Evolutionary conservation across 1,140 invertebrate genomes (phyloP), one percentile per base, ranked within the genome.

Genomic region (Lucilia sericata): DNA sequence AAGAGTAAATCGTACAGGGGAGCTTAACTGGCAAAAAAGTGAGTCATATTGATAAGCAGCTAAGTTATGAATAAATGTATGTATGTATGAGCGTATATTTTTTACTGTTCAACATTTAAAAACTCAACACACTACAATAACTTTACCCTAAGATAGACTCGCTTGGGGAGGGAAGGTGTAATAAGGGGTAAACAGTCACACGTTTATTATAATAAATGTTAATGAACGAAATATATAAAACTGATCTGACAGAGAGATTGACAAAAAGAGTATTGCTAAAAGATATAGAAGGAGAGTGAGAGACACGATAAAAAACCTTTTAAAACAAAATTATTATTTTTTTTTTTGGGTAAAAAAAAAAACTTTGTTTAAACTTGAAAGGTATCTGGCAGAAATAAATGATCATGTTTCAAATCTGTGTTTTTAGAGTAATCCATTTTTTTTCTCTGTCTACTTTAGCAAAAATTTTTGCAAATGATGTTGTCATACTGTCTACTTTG

Each of bases 311-410:
- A 55, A 55, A 55, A 70, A 70, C 65, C 65, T 70, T 70, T 70
- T 21, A 70, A 21, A 21, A 70, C 0, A 1, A 55, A 55, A 55
- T 55, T 55, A 42, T 42, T 42, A 42, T 55, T 7, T 55, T 25
- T 70, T 70, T 70, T 70, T 70, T n/a, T 1, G 4, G 21, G 10
- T 25, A 19, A 70, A 21, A 21, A 10, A n/a, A n/a, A n/a, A n/a
- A n/a, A n/a, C n/a, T n/a, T n/a, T 70, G 9, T 70, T 70, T 70
- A 21, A 70, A 70, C 65, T 70, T 70, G 65, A 70, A 70, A 70
- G 65, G n/a, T 70, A 25, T 70, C 65, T 70, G 51, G 17, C 51
- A 55, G 12, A 55, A 55, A 55, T 55, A 55, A 55, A 55, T 55
- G 65, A 70, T 70, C 65, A 70, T 70, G 19, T 70, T 70, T 70